Conservation (phyloP, 2,113 vertebrate genomes). For the Chaetodon trifascialis region DNA sequence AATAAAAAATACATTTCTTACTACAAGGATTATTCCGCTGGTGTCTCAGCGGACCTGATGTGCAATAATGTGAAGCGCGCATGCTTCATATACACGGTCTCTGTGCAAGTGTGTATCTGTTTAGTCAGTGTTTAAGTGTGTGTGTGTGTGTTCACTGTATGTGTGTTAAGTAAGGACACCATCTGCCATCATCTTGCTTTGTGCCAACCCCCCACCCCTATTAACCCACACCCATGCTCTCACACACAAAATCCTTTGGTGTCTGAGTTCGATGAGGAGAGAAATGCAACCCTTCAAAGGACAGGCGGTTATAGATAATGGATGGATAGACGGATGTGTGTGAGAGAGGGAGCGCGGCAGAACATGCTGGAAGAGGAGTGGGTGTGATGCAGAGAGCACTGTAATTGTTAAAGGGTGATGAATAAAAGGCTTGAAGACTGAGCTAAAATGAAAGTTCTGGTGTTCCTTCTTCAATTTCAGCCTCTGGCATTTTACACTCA, state of each 20-base stretch:
- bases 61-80: not conserved
- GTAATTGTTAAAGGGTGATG: conserved; percentile 53
- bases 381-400: conserved; percentile 38
- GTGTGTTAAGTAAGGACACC: conserved; percentile 72
- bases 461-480: conserved; percentile 36
- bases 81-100: not conserved
- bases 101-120: conserved; percentile 5
- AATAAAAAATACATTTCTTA: too few relatives aligned
- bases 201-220: conserved; percentile 66
- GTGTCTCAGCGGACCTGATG: not conserved
- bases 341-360: not conserved
- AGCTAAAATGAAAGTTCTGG: conserved; percentile 26
- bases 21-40: not conserved
- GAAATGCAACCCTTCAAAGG: not conserved
- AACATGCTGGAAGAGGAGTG: conserved; percentile 43
- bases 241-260: conserved; percentile 47
- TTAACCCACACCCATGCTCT: conserved; percentile 63
- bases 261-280: conserved; percentile 31
- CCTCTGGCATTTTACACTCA: conserved; percentile 30
- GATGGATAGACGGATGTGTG: not conserved
- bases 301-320: not conserved
- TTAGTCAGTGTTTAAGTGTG: conserved; percentile 24
- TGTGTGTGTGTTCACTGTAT: conserved; percentile 47
- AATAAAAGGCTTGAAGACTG: conserved; percentile 26
- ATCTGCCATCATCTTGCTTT: conserved; percentile 75